Conservation (phyloP, 2,113 vertebrate genomes). For the Heterocephalus glaber region DNA sequence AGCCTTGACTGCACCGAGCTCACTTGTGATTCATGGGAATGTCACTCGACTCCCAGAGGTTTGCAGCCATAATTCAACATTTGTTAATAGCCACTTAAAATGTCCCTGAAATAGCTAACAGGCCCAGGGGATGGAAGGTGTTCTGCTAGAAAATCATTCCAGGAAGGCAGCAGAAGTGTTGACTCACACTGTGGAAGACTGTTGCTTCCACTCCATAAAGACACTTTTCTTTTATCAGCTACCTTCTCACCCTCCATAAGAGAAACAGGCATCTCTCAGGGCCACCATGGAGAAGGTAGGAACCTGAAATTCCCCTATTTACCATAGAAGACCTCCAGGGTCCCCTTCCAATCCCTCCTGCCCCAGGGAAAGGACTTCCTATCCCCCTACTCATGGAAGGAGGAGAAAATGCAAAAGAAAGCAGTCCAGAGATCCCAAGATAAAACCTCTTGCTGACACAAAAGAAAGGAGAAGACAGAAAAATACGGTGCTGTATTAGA, state of each 20-base stretch:
- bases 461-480: neutral
- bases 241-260: neutral
- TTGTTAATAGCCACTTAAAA: constrained; percentile 80
- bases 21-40: constrained; percentile 72
- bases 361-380: neutral
- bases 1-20: constrained; percentile 68
- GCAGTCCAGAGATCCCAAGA: neutral
- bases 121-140: constrained; percentile 64
- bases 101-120: constrained; percentile 76
- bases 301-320: neutral
- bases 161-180: constrained; percentile 39
- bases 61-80: constrained; percentile 78
- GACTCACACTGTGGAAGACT: constrained; percentile 35
- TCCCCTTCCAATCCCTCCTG: neutral
- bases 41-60: constrained; percentile 76
- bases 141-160: constrained; percentile 56
- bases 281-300: neutral
- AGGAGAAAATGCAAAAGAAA: neutral
- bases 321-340: neutral
- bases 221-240: neutral
- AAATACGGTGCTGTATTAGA: neutral
- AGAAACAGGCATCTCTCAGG: neutral
- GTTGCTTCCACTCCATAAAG: neutral
- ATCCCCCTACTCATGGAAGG: fast-evolving
- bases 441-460: neutral